Base-by-base conservation (phyloP, 2,888 invertebrate genomes). In the Flexamia atlantica region DNA sequence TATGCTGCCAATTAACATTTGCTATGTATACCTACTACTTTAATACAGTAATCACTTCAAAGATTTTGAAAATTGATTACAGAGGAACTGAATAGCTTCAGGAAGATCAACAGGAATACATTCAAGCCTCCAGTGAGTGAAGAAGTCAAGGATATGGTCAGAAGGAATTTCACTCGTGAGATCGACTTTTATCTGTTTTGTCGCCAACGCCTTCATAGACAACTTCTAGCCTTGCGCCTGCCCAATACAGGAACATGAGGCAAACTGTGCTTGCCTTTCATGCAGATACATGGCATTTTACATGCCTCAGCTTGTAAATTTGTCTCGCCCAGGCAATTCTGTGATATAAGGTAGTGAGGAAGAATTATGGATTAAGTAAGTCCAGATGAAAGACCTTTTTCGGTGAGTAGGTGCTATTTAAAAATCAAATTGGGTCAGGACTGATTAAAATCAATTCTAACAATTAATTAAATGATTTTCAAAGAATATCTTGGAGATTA, bases 141-240 rank as follows among this genome's bases (percentile, higher is more conserved):
- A 88, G 94, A 95, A 87, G 94, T 97, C 1, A 97, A 97, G 89
- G 94, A 97, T 76, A 94, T 97, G 81, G 96, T 97, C 5, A 92
- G 97, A 86, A 93, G 93, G 53, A 97, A 97, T 90, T 97, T 97
- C 89, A 97, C 97, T 0, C 92, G 95, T 83, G 97, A 97, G 91
- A 96, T 97, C 14, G 97, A 97, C 88, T 97, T 97, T 90, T 97
- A 97, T 90, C 95, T 97, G 89, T 97, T 97, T 90, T 97, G 97
- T 89, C 94, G 94, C 87, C 97, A 97, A 89, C 92, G 97, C 88
- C 92, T 97, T 23, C 95, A 97, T 88, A 92, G 94, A 89, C 97
- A 97, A 88, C 93, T 95, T 85, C 90, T 94, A 84, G 97, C 97
- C 0, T 91, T 96, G 0, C 92, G 94, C 88, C 91, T 95, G 83